Evolutionary conservation across 2,888 invertebrate species (phyloP), one percentile per base, ranked within the genome.

Genomic region (Caenorhabditis sulstoni): DNA sequence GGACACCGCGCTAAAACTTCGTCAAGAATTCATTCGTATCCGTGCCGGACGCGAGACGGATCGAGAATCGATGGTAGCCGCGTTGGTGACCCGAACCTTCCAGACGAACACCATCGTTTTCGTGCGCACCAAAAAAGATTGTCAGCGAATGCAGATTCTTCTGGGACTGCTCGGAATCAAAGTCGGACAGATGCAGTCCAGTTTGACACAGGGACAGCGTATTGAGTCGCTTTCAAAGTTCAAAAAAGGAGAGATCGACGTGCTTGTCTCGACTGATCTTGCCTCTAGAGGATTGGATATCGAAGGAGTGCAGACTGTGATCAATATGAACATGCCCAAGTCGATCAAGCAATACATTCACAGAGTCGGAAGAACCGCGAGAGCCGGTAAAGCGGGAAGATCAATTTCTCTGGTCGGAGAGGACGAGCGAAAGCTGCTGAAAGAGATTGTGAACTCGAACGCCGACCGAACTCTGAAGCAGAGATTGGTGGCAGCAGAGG

Each of bases 301-400:
- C 86, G 94, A 95, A n/a, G 96, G 73, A 9, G 73, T 73, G 9
- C 64, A 73, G 35, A 73, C 73, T 44, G 92, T 97, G 5, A 94
- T 99, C 52, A 99, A 99, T 92, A 97, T 96, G 91, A 94, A 95
- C 0, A 94, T 98, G 94, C 98, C 98, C 0, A 94, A 95, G 50
- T 95, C 96, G 0, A 91, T 97, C 20, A 96, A 97, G 89, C 97
- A 97, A 91, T 99, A 99, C 89, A 96, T 99, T 87, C 99, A 99
- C 91, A 93, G 94, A 91, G 96, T 98, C 9, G 98, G 98, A 44
- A 93, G 98, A 87, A 99, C 98, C 1, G 98, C 98, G 0, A 93
- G 98, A 89, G 98, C 98, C 9, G 97, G 97, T 0, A 93, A 95
- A 64, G 94, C 94, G 14, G 98, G 98, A 80, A 50, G 90, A 23